A percentile compares a stretch with the other conserved stretches of the same genome.
phyloP scores from a whole-genome alignment of 1,140 invertebrate genomes.

The Drosophila mayri region DNA sequence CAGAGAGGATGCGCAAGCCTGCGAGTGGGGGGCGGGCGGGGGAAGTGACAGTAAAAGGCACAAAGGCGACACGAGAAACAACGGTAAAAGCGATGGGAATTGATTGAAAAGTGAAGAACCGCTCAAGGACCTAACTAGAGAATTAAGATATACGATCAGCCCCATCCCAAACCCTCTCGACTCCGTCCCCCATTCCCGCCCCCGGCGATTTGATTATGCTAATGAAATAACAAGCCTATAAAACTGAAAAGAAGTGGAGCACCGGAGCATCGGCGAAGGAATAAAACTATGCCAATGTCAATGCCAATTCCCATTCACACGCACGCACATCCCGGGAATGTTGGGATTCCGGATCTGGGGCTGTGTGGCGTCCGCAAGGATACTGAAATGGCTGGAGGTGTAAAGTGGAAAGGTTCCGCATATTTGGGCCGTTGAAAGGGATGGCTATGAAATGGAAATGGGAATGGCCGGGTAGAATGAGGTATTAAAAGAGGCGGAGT shows the following conservation, averaged over 20 bases:
- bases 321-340: slow-evolving; percentile 33
- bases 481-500: slow-evolving; percentile 5
- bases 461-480: background rate
- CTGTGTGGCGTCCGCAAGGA: background rate
- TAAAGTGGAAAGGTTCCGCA: slow-evolving; percentile 27
- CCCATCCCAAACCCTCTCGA: background rate
- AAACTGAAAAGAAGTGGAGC: slow-evolving; percentile 55
- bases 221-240: slow-evolving; percentile 81
- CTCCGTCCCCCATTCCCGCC: background rate
- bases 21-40: background rate
- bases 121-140: slow-evolving; percentile 51
- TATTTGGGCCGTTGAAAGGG: slow-evolving; percentile 28
- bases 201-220: slow-evolving; percentile 75
- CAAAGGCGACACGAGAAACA: slow-evolving; percentile 62
- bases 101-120: slow-evolving; percentile 69
- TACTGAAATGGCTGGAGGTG: slow-evolving; percentile 7
- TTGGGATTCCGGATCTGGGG: background rate
- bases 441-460: slow-evolving; percentile 14
- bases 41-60: slow-evolving; percentile 61
- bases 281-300: slow-evolving; percentile 72
- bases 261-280: slow-evolving; percentile 9
- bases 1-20: slow-evolving; percentile 1
- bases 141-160: slow-evolving; percentile 68
- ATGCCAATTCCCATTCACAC: slow-evolving; percentile 59
- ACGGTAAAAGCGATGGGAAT: slow-evolving; percentile 78